Base-by-base conservation (phyloP, 2,113 vertebrate species). In the Peromyscus californicus region DNA sequence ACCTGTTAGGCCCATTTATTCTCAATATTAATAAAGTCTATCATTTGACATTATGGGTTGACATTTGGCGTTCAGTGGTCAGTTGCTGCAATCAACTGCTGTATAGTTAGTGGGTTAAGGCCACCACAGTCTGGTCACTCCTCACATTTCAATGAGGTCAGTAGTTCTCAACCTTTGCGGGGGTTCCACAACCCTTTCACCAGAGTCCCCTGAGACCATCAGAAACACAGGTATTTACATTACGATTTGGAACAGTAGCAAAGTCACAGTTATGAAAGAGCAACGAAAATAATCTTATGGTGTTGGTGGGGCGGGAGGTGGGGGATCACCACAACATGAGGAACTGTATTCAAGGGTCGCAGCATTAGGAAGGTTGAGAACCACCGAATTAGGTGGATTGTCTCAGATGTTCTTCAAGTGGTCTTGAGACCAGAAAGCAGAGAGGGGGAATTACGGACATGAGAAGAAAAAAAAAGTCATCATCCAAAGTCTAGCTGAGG, bases 41-140 rank as follows among this genome's bases (percentile, higher is more conserved):
- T 95, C 76, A 90, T 86, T 86, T 76, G 74, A 85, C 48, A 29
- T 17, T 57, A 57, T 42, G 1, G 90, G 90, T 88, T 95, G 78
- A 78, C 13, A 42, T 94, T 95, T 95, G 63, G 48, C 15, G 80
- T 91, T 91, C 10, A 5, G 17, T 48, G 39, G 29, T 51, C 70
- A 19, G 4, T 80, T 83, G 39, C 75, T 90, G 3, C 31, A 86
- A 87, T 86, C 9, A 59, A 63, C 70, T 1, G 54, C 48, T 33
- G 16, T 33, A 21, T 13, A 63, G 48, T 1, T 36, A n/a, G 17
- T 26, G 54, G 39, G n/a, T 80, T 89, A n/a, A 75, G 86, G 16
- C 16, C 65, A 59, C 29, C 26, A 31, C 5, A 11, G 26, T 33
- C n/a, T 4, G 10, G 7, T 51, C 48, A 63, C 31, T 82, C 42